phyloP scores from a whole-genome alignment of 2,797 vertebrate species.

The Poliocrania exsul region DNA sequence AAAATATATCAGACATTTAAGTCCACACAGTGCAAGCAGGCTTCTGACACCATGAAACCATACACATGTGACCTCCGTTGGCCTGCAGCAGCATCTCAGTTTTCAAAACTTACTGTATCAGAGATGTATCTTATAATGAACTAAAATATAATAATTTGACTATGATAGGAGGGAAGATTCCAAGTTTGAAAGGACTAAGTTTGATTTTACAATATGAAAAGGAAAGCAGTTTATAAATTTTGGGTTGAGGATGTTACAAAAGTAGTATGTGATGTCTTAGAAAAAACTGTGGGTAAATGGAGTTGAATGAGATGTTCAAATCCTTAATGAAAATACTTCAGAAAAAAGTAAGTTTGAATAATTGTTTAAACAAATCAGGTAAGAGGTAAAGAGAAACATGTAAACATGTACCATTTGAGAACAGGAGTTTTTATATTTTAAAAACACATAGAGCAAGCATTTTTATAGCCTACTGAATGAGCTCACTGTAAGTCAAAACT shows the following conservation, averaged over 20 bases:
- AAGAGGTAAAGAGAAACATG: not conserved
- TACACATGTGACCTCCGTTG: not conserved
- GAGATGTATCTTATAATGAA: not conserved
- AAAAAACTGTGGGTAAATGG: not conserved
- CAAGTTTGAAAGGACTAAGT: not conserved
- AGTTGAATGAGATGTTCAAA: not conserved
- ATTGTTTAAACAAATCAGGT: not conserved
- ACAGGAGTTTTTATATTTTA: slow-evolving; percentile 6
- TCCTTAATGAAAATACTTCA: not conserved
- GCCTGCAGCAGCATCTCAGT: fast-evolving
- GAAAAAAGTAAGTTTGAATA: not conserved
- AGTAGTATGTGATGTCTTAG: not conserved
- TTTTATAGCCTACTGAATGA: not conserved
- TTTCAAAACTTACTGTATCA: not conserved
- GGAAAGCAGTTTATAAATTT: not conserved
- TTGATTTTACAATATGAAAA: not conserved
- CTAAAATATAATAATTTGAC: not conserved
- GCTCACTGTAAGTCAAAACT: not conserved
- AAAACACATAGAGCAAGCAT: not conserved
- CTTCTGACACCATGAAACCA: not conserved
- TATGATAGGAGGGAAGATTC: not conserved
- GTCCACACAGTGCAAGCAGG: not conserved
- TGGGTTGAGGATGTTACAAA: not conserved
- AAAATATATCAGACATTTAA: not conserved
- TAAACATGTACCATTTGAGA: slow-evolving; percentile 56